Percentiles rank a stretch among this genome's conserved stretches.
Evolutionary conservation across 2,113 vertebrate genomes (phyloP).

Genomic region (Cnemophilus loriae): DNA sequence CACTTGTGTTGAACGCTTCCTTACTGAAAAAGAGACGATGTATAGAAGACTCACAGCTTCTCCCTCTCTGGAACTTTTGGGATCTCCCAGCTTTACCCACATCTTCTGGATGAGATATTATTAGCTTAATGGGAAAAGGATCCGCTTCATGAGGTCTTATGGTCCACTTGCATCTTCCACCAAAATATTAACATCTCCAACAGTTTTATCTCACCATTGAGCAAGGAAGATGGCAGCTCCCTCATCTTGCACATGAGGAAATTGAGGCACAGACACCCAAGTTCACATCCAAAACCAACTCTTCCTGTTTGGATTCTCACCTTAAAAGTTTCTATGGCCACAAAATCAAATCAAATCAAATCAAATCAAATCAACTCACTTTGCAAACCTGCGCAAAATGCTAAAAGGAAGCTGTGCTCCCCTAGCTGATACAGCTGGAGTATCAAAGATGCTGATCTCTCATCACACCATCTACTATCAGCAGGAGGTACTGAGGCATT

Average conservation of each 20-base stretch:
- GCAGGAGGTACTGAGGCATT: background rate
- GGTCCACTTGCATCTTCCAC: background rate
- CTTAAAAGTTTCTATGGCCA: background rate
- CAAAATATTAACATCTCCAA: background rate
- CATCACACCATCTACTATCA: background rate
- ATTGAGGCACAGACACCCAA: background rate
- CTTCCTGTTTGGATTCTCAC: background rate
- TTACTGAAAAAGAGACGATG: background rate
- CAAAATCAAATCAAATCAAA: background rate
- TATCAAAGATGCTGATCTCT: background rate
- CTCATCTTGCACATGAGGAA: background rate
- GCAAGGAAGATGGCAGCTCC: background rate
- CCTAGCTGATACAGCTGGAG: background rate
- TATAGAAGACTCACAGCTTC: background rate
- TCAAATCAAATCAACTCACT: background rate
- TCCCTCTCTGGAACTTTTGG: background rate
- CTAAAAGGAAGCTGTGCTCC: background rate
- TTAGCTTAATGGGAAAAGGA: background rate
- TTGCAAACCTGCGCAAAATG: background rate
- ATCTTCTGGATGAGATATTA: background rate
- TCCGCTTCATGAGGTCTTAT: background rate
- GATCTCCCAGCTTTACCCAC: background rate
- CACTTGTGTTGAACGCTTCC: background rate
- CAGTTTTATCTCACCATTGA: background rate
- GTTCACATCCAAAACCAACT: background rate